phyloP scores from a whole-genome alignment of 1,140 invertebrate species.

The Coenobita brevimanus region DNA sequence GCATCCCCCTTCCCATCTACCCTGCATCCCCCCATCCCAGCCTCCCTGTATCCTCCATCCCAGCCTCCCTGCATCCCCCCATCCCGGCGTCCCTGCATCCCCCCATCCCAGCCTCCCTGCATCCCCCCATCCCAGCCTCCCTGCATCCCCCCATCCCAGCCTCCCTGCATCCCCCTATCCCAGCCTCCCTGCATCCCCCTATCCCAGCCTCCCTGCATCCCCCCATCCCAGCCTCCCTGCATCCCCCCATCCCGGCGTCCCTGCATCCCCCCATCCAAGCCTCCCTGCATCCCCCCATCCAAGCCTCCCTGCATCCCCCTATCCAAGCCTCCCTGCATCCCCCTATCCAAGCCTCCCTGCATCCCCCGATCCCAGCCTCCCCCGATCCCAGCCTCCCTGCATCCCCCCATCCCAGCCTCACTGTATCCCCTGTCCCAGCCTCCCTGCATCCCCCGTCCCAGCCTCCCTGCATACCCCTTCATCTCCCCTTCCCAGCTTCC shows the following conservation, averaged over 20 bases:
- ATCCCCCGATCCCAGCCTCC: no score
- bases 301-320: neutral
- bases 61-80: neutral
- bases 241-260: neutral
- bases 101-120: slow-evolving; percentile 19
- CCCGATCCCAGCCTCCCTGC: no score
- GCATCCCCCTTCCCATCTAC: neutral
- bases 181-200: neutral
- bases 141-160: neutral
- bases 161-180: neutral
- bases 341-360: neutral
- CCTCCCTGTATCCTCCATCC: neutral
- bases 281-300: neutral
- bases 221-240: no score
- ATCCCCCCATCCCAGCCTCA: no score
- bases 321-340: slow-evolving; percentile 20
- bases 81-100: no score
- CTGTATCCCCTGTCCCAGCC: no score
- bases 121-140: neutral
- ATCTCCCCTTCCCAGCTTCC: neutral
- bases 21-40: neutral
- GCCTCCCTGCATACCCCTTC: neutral
- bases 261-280: neutral
- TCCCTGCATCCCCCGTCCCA: neutral
- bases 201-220: neutral